Percentiles rank a stretch among this genome's conserved stretches.
These are phyloP conservation scores for Drosophila nannoptera DNA, from an alignment of 1,140 invertebrate species.

Conservation along the genomic window DNA sequence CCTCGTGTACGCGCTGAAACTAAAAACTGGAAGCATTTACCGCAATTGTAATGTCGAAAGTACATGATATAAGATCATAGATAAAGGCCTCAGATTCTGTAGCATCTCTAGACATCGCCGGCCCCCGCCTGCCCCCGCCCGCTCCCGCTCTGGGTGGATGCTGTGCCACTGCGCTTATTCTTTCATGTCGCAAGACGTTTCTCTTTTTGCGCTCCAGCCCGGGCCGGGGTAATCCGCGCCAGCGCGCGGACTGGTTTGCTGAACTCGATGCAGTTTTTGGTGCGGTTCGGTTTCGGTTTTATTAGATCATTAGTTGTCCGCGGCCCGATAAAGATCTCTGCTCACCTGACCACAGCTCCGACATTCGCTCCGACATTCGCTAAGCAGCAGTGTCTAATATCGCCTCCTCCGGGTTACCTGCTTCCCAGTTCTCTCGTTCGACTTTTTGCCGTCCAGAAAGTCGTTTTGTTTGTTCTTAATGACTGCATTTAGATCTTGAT, in stretches of 20 bases:
- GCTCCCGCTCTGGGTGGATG: too few species aligned
- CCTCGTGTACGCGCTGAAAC: conserved; percentile 77
- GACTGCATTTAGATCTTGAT: conserved; percentile 78
- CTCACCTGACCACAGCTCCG: conserved; percentile 32
- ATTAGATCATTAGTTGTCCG: conserved; percentile 79
- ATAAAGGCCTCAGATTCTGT: conserved; percentile 78
- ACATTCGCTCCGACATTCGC: conserved; percentile 39
- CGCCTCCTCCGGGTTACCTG: conserved; percentile 16
- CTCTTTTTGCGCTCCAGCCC: too few species aligned
- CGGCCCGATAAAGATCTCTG: conserved; percentile 74
- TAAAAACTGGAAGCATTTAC: conserved; percentile 79
- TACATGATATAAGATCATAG: conserved; percentile 79
- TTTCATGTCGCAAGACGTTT: conserved; percentile 52
- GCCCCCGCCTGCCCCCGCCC: neutral
- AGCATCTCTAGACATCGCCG: conserved; percentile 52
- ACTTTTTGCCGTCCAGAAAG: conserved; percentile 76
- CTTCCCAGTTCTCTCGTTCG: conserved; percentile 39
- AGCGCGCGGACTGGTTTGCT: conserved; percentile 50
- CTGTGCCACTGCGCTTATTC: conserved; percentile 66
- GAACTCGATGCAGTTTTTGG: conserved; percentile 46
- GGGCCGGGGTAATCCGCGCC: conserved; percentile 48
- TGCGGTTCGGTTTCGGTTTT: conserved; percentile 71
- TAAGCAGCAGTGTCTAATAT: conserved; percentile 46
- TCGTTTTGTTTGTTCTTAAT: conserved; percentile 78
- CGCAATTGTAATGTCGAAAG: conserved; percentile 79